A percentile compares a stretch with the other conserved stretches of the same genome.
Evolutionary conservation across 2,797 vertebrate species (phyloP).

Genomic region (Poeciliopsis turneri): DNA sequence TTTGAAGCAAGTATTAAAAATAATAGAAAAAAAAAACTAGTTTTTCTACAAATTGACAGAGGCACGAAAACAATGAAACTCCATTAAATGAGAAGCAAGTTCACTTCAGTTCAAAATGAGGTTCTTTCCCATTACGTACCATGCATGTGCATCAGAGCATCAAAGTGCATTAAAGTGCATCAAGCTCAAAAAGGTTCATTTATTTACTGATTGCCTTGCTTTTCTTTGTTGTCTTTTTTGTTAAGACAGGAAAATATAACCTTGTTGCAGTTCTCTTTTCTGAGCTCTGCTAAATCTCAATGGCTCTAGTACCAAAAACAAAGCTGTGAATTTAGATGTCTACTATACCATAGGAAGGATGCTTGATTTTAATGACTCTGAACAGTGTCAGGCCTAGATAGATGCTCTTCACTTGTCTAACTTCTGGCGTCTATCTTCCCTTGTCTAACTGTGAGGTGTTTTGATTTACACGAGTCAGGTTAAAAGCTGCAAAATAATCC

Average conservation of each 20-base stretch:
- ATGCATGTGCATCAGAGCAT: slow-evolving; percentile 29
- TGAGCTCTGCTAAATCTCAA: slow-evolving; percentile 42
- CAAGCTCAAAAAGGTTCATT: not conserved
- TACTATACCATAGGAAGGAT: slow-evolving; percentile 51
- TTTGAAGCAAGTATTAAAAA: not conserved
- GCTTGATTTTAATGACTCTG: slow-evolving; percentile 65
- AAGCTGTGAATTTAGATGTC: slow-evolving; percentile 44
- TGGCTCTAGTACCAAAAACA: slow-evolving; percentile 40
- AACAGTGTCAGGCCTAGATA: slow-evolving; percentile 57
- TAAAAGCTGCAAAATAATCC: slow-evolving; percentile 79
- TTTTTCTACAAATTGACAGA: slow-evolving; percentile 8
- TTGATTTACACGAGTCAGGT: slow-evolving; percentile 81
- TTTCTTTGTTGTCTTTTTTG: slow-evolving; percentile 1
- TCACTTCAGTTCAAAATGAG: slow-evolving; percentile 16
- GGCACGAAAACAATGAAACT: slow-evolving; percentile 17
- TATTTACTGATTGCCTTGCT: slow-evolving; percentile 21
- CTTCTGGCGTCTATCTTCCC: slow-evolving; percentile 62
- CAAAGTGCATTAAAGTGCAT: slow-evolving; percentile 27
- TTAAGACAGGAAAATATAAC: slow-evolving; percentile 34
- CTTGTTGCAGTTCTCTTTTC: slow-evolving; percentile 30
- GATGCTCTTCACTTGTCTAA: slow-evolving; percentile 72
- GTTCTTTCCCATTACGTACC: not conserved
- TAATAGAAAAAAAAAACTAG: not conserved
- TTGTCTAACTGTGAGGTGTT: slow-evolving; percentile 72
- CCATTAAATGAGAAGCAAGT: slow-evolving; percentile 12